Base-by-base conservation (phyloP, 2,797 vertebrate genomes). In the Gephyroberyx darwinii region DNA sequence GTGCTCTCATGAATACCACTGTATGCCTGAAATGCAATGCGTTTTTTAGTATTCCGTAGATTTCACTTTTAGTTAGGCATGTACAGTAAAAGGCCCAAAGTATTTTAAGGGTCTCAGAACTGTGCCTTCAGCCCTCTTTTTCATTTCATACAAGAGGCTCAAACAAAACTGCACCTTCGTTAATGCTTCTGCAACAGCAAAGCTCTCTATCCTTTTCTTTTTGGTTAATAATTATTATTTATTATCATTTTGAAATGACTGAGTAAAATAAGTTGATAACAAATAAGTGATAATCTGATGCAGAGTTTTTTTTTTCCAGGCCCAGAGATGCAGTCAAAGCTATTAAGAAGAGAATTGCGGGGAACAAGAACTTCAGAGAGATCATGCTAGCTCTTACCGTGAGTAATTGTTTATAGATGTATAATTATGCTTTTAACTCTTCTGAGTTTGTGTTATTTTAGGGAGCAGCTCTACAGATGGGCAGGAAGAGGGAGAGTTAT, bases 311-410 rank as follows among this genome's bases (percentile, higher is more conserved):
- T 86, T 68, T 51, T 69, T 70, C 35, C 90, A 99, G 98, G 41
- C 97, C 97, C 74, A 98, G 92, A 93, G 97, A 98, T 92, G 96
- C 97, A 16, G 92, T 95, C 77, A 96, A 95, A 89, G 97, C 98
- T 39, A 89, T 99, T 65, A 99, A 95, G 93, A 99, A 96, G 92
- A 96, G 95, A 86, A 96, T 99, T 37, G 87, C 94, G 30, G 98
- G 96, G 57, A 99, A 96, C 89, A 99, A 96, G 89, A 98, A 98
- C 90, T 97, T 99, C 93, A 95, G 94, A 45, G 96, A 99, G 91
- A 96, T 99, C 88, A 97, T 98, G 96, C 84, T 99, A 86, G 93
- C 96, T 54, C 94, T 99, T 71, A 94, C 92, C n/a, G 94, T 94
- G 78, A 93, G 93, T 93, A 55, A 66, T 26, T 31, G 30, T 41